Percentiles rank a stretch among this genome's conserved stretches.
Evolutionary conservation across 2,888 invertebrate species (phyloP).

Genomic region (Eueremaeus valkanovi): DNA sequence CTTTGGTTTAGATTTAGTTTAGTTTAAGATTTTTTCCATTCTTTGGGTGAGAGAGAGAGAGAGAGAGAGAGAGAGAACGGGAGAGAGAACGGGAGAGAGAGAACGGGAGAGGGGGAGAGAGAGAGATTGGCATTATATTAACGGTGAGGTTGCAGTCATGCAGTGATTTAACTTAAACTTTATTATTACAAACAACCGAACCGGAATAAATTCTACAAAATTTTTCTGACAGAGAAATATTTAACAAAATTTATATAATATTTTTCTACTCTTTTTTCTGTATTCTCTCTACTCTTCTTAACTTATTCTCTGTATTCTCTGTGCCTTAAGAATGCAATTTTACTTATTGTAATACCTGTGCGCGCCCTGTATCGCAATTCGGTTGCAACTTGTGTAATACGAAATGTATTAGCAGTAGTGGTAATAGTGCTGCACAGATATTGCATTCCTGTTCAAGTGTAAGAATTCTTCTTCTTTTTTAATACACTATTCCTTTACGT

Average conservation of each 20-base stretch:
- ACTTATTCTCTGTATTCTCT: not conserved
- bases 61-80: not conserved
- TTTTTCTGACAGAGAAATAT: not conserved
- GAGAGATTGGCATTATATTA: constrained; percentile 15
- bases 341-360: not conserved
- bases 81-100: not conserved
- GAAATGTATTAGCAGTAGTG: too few relatives aligned
- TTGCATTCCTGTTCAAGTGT: too few relatives aligned
- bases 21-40: too few relatives aligned
- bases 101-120: not conserved
- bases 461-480: too few relatives aligned
- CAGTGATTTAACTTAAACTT: constrained; percentile 29
- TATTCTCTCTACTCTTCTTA: too few relatives aligned
- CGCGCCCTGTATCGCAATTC: too few relatives aligned
- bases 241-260: constrained; percentile 2
- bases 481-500: too few relatives aligned
- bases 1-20: not conserved
- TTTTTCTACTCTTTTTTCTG: not conserved
- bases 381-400: too few relatives aligned
- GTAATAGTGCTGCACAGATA: too few relatives aligned
- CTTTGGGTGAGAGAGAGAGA: not conserved
- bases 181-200: constrained; percentile 15
- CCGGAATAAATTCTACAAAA: constrained; percentile 12
- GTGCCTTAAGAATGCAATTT: not conserved
- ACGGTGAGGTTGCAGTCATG: constrained; percentile 26